Evolutionary conservation across 92 coral and sea anemone species (phyloP).

Genomic region (Zoanthus solanderi): DNA sequence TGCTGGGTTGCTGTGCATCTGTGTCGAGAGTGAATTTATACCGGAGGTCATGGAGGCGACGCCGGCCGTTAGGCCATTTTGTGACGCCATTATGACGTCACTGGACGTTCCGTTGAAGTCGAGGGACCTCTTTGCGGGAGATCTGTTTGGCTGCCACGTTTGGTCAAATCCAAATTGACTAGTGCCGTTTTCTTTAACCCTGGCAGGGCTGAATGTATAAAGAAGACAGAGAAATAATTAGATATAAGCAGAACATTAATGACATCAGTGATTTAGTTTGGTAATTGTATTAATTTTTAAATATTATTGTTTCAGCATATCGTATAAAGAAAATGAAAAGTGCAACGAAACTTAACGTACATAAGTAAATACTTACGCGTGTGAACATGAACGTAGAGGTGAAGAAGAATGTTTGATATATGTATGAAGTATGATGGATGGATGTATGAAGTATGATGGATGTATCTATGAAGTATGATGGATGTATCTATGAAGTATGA

Average conservation of each 20-base stretch:
- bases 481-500: no score
- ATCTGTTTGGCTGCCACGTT: constrained; percentile 97
- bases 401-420: background rate
- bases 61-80: constrained; percentile 45
- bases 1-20: constrained; percentile 27
- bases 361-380: background rate
- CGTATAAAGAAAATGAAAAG: background rate
- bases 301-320: background rate
- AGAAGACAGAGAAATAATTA: constrained; percentile 34
- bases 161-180: constrained; percentile 98
- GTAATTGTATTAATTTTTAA: background rate
- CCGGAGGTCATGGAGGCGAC: constrained; percentile 41
- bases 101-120: constrained; percentile 46
- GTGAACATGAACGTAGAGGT: background rate
- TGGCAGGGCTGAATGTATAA: constrained; percentile 86
- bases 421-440: no score
- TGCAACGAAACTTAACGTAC: background rate
- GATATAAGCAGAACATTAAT: background rate
- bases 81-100: constrained; percentile 50
- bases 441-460: no score
- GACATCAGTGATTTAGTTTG: background rate
- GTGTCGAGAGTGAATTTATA: constrained; percentile 35
- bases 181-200: constrained; percentile 88
- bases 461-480: no score
- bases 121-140: constrained; percentile 66